These are phyloP conservation scores for Chironex yamaguchii DNA, from an alignment of 30 jellyfish, hydroid and myxozoan species.

Conservation along the genomic window DNA sequence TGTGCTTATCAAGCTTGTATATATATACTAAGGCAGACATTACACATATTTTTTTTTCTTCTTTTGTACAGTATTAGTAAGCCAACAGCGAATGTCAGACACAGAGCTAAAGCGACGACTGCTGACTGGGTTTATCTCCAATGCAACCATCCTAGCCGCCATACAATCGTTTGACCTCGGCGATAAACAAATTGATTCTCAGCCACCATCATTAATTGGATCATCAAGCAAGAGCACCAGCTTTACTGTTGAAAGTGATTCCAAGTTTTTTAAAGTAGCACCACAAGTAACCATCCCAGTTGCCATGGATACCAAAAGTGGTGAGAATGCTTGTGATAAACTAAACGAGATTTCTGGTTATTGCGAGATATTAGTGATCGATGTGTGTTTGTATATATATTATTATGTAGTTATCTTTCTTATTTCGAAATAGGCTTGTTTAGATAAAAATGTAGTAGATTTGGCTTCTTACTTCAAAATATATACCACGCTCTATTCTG, in stretches of 20 bases:
- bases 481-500: no score
- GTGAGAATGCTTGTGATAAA: slow-evolving; percentile 7
- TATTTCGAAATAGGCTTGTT: neutral
- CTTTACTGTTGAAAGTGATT: slow-evolving; percentile 53
- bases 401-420: neutral
- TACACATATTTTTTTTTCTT: slow-evolving; percentile 1
- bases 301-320: slow-evolving; percentile 12
- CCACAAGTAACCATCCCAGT: slow-evolving; percentile 29
- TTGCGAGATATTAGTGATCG: neutral
- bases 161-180: slow-evolving; percentile 63
- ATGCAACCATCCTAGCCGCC: slow-evolving; percentile 70
- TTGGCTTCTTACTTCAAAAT: no score
- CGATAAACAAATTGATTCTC: slow-evolving; percentile 7
- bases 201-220: neutral
- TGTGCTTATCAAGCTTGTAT: no score
- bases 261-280: slow-evolving; percentile 63
- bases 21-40: no score
- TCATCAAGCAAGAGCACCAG: neutral
- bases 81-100: slow-evolving; percentile 95
- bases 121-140: slow-evolving; percentile 87
- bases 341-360: neutral
- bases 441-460: no score
- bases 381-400: neutral
- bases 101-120: slow-evolving; percentile 89
- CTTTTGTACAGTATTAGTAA: slow-evolving; percentile 65